Conservation (phyloP, 2,888 invertebrate genomes). For the Sialis fuliginosa region DNA sequence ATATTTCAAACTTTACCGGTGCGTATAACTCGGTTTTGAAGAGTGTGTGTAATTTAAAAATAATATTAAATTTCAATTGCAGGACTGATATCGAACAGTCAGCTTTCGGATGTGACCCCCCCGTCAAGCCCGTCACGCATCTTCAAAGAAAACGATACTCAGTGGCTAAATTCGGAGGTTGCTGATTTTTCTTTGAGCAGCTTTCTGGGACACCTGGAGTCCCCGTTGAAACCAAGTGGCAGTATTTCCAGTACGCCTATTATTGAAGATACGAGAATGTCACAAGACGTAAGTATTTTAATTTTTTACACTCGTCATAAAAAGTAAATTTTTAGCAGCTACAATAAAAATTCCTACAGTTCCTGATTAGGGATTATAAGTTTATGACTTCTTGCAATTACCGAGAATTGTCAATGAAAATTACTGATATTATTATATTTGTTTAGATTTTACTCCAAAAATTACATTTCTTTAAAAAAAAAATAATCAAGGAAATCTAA, state of each 20-base stretch:
- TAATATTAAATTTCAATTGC: neutral
- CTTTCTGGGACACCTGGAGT: slow-evolving; percentile 66
- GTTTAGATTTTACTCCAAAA: neutral
- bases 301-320: no score
- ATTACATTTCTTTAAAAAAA: no score
- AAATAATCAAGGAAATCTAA: no score
- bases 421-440: neutral
- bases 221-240: slow-evolving; percentile 33
- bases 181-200: slow-evolving; percentile 77
- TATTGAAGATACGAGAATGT: slow-evolving; percentile 29
- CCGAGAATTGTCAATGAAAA: no score
- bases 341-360: no score
- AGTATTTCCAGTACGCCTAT: slow-evolving; percentile 12
- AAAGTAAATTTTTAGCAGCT: no score
- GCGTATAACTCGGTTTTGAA: slow-evolving; percentile 1
- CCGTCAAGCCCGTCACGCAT: slow-evolving; percentile 44
- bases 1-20: slow-evolving; percentile 16
- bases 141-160: slow-evolving; percentile 44
- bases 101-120: slow-evolving; percentile 13
- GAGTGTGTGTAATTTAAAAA: neutral
- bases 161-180: slow-evolving; percentile 59
- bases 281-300: slow-evolving; percentile 32
- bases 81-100: neutral
- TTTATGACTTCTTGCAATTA: no score
- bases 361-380: no score